These are phyloP conservation scores for Marronus borbonicus DNA, from an alignment of 2,888 invertebrate genomes.

Conservation along the genomic window DNA sequence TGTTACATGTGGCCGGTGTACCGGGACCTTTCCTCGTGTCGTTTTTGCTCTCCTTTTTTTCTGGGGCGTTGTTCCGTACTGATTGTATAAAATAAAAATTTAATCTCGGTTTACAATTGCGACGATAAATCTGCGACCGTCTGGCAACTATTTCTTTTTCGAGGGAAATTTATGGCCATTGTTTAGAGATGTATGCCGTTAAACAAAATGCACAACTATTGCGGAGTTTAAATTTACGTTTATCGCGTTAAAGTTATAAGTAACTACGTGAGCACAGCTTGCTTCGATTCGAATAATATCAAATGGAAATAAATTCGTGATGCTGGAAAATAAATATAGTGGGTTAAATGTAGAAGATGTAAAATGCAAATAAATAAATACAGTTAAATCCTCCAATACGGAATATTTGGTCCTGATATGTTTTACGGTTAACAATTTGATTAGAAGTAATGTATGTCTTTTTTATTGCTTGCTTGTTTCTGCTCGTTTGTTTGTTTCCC, in stretches of 20 bases:
- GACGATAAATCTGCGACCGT: constrained; percentile 50
- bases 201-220: constrained; percentile 41
- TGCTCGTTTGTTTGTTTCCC: too few species aligned
- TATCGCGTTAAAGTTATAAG: constrained; percentile 26
- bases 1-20: constrained; percentile 17
- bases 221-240: constrained; percentile 44
- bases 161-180: constrained; percentile 47
- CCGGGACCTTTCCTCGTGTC: neutral
- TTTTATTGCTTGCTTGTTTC: too few species aligned
- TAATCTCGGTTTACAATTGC: constrained; percentile 50
- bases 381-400: neutral
- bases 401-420: neutral
- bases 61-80: constrained; percentile 8
- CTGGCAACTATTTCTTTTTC: constrained; percentile 47
- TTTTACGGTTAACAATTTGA: neutral
- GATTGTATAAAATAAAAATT: constrained; percentile 50
- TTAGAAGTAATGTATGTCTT: too few species aligned
- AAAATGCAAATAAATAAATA: neutral
- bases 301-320: constrained; percentile 8
- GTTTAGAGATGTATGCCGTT: constrained; percentile 32
- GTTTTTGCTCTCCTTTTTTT: neutral
- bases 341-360: neutral
- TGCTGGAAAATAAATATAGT: neutral
- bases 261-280: neutral
- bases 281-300: neutral